Percentiles rank a stretch among this genome's conserved stretches.
Conservation (phyloP, 2,113 vertebrate genomes). For the Sphyrna mokarran region DNA sequence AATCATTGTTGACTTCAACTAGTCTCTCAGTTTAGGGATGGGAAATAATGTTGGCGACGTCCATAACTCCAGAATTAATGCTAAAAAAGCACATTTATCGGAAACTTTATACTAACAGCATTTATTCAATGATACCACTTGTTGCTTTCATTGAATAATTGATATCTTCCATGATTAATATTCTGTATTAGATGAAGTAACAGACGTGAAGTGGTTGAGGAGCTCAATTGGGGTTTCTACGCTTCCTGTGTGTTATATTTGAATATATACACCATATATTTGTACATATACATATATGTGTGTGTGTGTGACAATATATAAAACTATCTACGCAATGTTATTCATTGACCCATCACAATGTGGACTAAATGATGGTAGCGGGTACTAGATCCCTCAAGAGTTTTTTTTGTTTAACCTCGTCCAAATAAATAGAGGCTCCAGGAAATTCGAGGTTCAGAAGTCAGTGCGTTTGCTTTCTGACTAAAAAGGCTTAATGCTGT, state of each 20-base stretch:
- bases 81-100: neutral
- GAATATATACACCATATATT: no score
- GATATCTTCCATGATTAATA: neutral
- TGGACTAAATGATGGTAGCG: neutral
- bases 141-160: neutral
- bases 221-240: neutral
- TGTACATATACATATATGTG: neutral
- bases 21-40: neutral
- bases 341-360: neutral
- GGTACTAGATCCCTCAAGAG: no score
- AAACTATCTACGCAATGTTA: neutral
- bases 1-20: no score
- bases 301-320: neutral
- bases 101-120: neutral
- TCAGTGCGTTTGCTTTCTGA: neutral
- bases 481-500: neutral
- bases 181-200: neutral
- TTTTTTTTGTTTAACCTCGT: neutral
- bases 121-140: neutral
- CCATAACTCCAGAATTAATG: neutral
- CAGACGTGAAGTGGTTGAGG: neutral
- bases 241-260: neutral
- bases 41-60: neutral
- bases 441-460: conserved; percentile 15
- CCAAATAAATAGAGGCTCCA: conserved; percentile 3